These are phyloP conservation scores for Myzus persicae DNA, from an alignment of 1,140 invertebrate species.

Conservation along the genomic window DNA sequence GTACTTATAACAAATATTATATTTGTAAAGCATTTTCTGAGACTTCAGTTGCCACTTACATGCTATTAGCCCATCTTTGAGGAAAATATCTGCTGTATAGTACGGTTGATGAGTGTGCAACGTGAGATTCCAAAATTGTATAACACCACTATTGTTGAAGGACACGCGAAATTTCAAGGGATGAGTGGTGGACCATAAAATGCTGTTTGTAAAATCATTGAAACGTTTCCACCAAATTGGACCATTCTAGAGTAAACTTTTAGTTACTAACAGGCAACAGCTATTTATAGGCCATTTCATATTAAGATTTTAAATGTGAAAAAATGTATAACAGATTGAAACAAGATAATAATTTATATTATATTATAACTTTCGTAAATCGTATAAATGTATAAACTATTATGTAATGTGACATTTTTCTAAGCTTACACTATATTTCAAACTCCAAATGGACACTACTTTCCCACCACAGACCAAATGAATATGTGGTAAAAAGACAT, in stretches of 20 bases:
- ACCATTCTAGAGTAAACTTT: background rate
- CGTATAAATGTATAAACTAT: background rate
- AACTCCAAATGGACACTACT: conserved; percentile 40
- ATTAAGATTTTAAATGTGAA: background rate
- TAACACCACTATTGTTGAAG: background rate
- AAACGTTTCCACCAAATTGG: conserved; percentile 54
- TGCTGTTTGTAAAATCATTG: conserved; percentile 2
- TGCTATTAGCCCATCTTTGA: conserved; percentile 11
- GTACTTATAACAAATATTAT: background rate
- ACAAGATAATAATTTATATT: background rate
- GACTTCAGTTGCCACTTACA: background rate
- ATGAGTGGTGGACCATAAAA: conserved; percentile 29
- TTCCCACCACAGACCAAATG: conserved; percentile 37
- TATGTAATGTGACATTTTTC: background rate
- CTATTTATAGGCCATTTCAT: background rate
- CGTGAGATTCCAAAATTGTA: conserved; percentile 45
- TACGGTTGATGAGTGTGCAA: conserved; percentile 21
- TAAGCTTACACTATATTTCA: conserved; percentile 25
- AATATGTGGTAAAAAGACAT: background rate
- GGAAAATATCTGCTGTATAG: background rate
- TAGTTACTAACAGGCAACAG: background rate
- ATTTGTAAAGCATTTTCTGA: background rate
- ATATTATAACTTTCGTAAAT: background rate
- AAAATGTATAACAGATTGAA: background rate
- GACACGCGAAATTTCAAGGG: conserved; percentile 13